Evolutionary conservation across 2,888 invertebrate species (phyloP).

Genomic region (Orthosia incerta): DNA sequence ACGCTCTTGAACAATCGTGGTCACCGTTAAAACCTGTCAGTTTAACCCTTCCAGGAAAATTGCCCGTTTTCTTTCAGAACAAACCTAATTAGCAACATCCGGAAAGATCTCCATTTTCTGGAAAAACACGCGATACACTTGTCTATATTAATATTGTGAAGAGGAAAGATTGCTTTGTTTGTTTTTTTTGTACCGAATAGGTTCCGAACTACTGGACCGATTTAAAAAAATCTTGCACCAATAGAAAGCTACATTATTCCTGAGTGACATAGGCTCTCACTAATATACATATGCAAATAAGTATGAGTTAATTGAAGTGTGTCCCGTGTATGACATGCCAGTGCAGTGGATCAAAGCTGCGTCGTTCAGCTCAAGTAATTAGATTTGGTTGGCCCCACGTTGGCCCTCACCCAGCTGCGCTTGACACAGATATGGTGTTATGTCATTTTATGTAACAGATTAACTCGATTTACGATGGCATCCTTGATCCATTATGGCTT

Average conservation of each 20-base stretch:
- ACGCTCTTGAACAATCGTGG: not conserved
- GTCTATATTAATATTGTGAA: not conserved
- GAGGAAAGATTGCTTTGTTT: too few relatives aligned
- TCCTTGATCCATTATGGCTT: slow-evolving; percentile 38
- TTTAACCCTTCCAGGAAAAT: not conserved
- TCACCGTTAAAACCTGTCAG: too few relatives aligned
- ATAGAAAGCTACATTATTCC: too few relatives aligned
- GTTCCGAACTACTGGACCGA: too few relatives aligned
- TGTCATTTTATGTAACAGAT: slow-evolving; percentile 28
- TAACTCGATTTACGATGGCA: slow-evolving; percentile 32
- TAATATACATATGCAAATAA: not conserved
- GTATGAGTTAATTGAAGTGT: slow-evolving; percentile 27
- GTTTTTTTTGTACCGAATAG: too few relatives aligned
- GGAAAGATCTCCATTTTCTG: not conserved
- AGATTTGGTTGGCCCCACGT: slow-evolving; percentile 50
- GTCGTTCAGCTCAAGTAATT: slow-evolving; percentile 50
- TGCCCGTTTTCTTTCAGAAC: not conserved
- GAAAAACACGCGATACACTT: slow-evolving; percentile 14
- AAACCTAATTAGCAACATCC: not conserved
- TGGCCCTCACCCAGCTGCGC: slow-evolving; percentile 36
- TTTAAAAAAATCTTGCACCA: too few relatives aligned
- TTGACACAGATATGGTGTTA: slow-evolving; percentile 51
- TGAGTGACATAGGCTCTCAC: too few relatives aligned
- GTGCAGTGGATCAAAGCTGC: slow-evolving; percentile 49
- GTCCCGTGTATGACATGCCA: slow-evolving; percentile 3